These are phyloP conservation scores for Polyodon spathula DNA, from an alignment of 2,113 vertebrate genomes.

Conservation along the genomic window DNA sequence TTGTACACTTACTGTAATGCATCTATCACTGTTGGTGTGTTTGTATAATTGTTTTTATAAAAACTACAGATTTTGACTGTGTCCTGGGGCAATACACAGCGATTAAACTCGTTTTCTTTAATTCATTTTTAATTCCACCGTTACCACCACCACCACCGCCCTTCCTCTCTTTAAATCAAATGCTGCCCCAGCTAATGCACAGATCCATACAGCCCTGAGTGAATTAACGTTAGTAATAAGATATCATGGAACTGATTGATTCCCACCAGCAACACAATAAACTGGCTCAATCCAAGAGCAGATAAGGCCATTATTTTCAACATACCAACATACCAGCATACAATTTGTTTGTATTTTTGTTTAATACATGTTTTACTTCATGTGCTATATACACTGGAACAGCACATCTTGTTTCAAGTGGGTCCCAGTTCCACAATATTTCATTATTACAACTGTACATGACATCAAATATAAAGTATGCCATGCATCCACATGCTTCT, in stretches of 20 bases:
- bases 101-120: constrained; percentile 14
- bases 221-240: constrained; percentile 98
- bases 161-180: constrained; percentile 46
- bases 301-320: constrained; percentile 82
- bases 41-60: constrained; percentile 11
- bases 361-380: no score
- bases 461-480: no score
- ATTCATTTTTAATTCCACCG: constrained; percentile 4
- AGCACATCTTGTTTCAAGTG: no score
- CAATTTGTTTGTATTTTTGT: no score
- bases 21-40: neutral
- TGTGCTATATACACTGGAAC: no score
- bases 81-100: constrained; percentile 11
- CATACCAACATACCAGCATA: no score
- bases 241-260: constrained; percentile 96
- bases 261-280: constrained; percentile 83
- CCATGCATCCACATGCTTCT: no score
- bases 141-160: no score
- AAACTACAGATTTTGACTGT: constrained; percentile 9
- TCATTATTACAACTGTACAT: no score
- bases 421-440: no score
- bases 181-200: constrained; percentile 68
- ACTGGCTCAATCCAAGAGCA: constrained; percentile 76
- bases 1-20: no score
- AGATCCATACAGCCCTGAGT: constrained; percentile 86